These are phyloP conservation scores for Anisognathus igniventris DNA, from an alignment of 2,797 vertebrate species.

Conservation along the genomic window DNA sequence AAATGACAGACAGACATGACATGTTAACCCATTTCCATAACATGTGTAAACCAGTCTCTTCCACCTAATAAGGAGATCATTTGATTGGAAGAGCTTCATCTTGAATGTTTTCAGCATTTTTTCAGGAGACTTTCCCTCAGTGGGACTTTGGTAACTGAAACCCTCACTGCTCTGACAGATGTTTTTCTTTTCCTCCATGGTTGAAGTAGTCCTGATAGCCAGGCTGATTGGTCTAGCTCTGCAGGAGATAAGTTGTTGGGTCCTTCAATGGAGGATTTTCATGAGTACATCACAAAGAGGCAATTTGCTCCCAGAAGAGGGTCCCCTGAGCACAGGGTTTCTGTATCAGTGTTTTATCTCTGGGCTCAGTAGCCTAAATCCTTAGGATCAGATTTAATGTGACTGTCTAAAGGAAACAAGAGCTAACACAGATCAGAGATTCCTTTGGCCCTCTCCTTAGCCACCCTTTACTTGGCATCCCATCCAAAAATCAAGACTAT, in stretches of 20 bases:
- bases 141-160: neutral
- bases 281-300: neutral
- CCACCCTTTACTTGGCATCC: neutral
- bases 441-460: neutral
- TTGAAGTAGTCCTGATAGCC: neutral
- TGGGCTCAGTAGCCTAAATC: neutral
- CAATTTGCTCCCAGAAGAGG: neutral
- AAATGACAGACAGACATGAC: neutral
- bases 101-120: neutral
- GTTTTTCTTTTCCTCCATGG: neutral
- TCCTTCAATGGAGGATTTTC: neutral
- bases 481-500: neutral
- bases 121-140: neutral
- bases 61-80: neutral
- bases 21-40: neutral
- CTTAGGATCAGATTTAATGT: neutral
- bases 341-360: neutral
- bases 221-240: neutral
- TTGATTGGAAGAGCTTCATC: neutral
- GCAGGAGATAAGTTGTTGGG: neutral
- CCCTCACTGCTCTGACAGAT: neutral
- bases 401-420: neutral
- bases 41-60: neutral
- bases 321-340: neutral
- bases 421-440: neutral